Base-by-base conservation (phyloP, 35 echinoderm and acorn worm species). In the Chiridota heheva region DNA sequence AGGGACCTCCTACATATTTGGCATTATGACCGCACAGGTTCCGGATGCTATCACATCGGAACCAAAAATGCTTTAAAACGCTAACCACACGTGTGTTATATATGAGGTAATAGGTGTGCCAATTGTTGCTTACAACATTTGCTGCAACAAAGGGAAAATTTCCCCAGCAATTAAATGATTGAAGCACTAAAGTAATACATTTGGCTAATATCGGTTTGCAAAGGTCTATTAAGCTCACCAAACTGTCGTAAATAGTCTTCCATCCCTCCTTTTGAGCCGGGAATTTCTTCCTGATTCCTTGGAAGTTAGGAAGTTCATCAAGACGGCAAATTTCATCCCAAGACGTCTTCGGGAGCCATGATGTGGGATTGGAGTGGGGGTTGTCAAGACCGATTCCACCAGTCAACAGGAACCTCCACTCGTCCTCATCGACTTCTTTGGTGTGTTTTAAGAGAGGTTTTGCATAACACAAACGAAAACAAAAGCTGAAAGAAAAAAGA, bases 321-420 rank as follows among this genome's bases (percentile, higher is more conserved):
- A 88, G 32, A 39, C 95, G 84, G 65, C 95, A 98, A 16, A 98
- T 65, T 46, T 98, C 95, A 71, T 98, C 95, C 95, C 95, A 98
- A 10, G 95, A 91, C 24, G 86, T 73, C 20, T 87, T 67, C 0
- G 95, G 95, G 15, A 98, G 81, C 95, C 95, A 98, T 27, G 95
- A 91, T 34, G 95, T 91, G 5, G 95, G 95, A 62, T 98, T 98
- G 39, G 95, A 98, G 60, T 98, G 95, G 26, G 95, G 95, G 69
- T 91, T 98, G 44, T 98, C 95, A 31, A 98, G 85, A 82, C 95
- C 95, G 17, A 98, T 82, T 5, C 95, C 95, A 16, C 95, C 95
- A 7, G 95, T 98, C 59, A 98, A 76, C 3, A 98, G 73, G 95
- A 98, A 98, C 6, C 95, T 60, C 95, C 95, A 98, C 78, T 98